Base-by-base conservation (phyloP, 2,888 invertebrate genomes). In the Drosophila prostipennis region DNA sequence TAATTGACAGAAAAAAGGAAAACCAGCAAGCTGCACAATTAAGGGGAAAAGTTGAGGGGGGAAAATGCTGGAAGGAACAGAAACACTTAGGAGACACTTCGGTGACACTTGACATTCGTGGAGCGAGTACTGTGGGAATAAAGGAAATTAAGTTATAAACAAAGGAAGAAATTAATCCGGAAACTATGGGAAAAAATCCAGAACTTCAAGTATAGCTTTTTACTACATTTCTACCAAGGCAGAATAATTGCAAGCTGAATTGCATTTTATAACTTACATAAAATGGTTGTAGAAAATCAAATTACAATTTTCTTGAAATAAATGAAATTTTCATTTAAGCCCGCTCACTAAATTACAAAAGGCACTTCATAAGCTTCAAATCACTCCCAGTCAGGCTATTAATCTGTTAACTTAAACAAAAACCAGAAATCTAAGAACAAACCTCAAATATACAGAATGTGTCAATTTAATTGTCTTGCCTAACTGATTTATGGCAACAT, bases 401-500 rank as follows among this genome's bases (percentile, higher is more conserved):
- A 67, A 67, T 55, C 71, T 69, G 43, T 19, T 67, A 49, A 46
- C 53, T 34, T 4, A 8, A 19, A 45, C 37, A 52, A 57, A 67
- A 45, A 10, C 51, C 16, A 56, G 49, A 68, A 68, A 65, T 65
- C 72, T 39, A 36, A 51, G 52, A 40, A 61, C 39, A 70, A 72
- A 68, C 64, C 74, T 68, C 74, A 74, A 45, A 26, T 45, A 37
- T 26, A 57, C 64, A 78, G 61, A 70, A 76, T 67, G 63, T 72
- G 78, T 78, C 80, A 82, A 78, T 85, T 79, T 78, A 63, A 69
- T 69, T 80, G 81, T 74, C 80, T 48, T 55, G 71, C 26, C 70
- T 13, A 69, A 74, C 75, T 85, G 81, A 82, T 82, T 82, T 85
- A 82, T 78, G 63, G 61, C 64, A 45, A 55, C 82, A 78, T 84